Conservation (phyloP, 2,888 invertebrate genomes). For the Lobophora halterata region DNA sequence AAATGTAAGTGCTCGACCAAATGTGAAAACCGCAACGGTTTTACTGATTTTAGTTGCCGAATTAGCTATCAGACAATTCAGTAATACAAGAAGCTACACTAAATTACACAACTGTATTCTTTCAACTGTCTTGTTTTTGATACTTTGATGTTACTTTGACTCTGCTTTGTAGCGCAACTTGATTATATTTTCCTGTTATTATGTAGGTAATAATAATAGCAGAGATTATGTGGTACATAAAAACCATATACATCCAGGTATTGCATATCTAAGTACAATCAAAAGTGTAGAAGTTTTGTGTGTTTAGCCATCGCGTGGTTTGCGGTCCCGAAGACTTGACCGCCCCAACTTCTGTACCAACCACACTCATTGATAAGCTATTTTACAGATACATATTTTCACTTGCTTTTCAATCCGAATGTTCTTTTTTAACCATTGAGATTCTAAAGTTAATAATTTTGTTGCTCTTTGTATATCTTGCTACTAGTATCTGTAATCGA, state of each 20-base stretch:
- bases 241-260: constrained; percentile 4
- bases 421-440: not conserved
- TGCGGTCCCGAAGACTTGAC: constrained; percentile 25
- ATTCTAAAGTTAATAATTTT: no score
- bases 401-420: not conserved
- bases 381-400: constrained; percentile 9
- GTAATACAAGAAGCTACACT: no score
- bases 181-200: no score
- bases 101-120: no score
- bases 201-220: no score
- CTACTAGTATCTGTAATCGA: constrained; percentile 19
- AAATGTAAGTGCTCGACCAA: constrained; percentile 61
- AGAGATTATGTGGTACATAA: constrained; percentile 8
- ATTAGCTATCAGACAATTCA: constrained; percentile 12
- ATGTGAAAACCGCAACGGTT: constrained; percentile 60
- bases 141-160: no score
- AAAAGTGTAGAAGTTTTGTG: constrained; percentile 14
- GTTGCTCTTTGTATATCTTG: no score
- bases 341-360: constrained; percentile 21
- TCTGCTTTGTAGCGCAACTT: no score
- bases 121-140: no score
- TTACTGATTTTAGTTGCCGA: constrained; percentile 37
- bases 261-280: no score
- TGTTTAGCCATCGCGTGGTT: constrained; percentile 23
- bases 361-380: constrained; percentile 24